A percentile compares a stretch with the other conserved stretches of the same genome.
These are phyloP conservation scores for Lasioglossum baleicum DNA, from an alignment of 1,140 invertebrate genomes.

Conservation along the genomic window DNA sequence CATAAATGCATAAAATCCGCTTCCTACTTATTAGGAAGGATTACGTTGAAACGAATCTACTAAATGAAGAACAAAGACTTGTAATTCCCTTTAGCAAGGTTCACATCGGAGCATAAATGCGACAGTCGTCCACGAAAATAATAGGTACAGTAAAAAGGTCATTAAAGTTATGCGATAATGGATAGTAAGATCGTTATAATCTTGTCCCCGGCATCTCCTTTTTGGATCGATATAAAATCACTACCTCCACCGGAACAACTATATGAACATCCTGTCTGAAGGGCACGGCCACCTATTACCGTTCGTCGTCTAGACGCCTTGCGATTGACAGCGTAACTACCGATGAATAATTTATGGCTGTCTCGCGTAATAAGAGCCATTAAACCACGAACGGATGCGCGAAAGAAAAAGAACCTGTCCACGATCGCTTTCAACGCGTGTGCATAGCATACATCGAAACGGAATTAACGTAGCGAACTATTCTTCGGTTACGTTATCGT, in stretches of 20 bases:
- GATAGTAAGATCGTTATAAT: background rate
- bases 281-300: constrained; percentile 40
- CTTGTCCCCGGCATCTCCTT: background rate
- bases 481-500: background rate
- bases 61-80: too few relatives aligned
- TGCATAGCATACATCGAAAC: background rate
- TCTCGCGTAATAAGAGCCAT: constrained; percentile 32
- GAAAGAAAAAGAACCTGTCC: background rate
- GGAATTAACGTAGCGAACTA: background rate
- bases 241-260: background rate
- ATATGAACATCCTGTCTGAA: constrained; percentile 54
- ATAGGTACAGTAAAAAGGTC: too few relatives aligned
- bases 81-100: too few relatives aligned
- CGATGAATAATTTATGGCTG: constrained; percentile 59
- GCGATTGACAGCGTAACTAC: constrained; percentile 39
- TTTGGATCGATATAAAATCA: background rate
- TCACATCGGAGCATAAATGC: too few relatives aligned
- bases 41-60: too few relatives aligned
- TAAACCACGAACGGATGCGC: constrained; percentile 13
- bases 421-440: background rate
- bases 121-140: too few relatives aligned
- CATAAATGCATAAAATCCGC: too few relatives aligned
- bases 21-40: too few relatives aligned
- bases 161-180: background rate
- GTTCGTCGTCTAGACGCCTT: constrained; percentile 55